Conservation (phyloP, 2,113 vertebrate species). For the Todiramphus chloris region DNA sequence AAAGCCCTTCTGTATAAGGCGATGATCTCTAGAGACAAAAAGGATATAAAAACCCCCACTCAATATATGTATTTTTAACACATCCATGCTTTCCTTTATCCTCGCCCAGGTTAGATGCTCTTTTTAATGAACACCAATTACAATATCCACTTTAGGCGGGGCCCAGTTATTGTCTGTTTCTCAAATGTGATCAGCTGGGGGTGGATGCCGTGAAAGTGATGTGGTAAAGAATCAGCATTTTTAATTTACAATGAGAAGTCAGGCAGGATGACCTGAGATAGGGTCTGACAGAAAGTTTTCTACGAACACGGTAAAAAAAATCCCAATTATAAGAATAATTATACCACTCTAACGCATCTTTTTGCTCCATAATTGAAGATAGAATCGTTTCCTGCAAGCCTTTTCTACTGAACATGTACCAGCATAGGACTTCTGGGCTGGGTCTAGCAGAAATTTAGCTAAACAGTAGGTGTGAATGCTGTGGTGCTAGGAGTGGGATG, state of each 20-base stretch:
- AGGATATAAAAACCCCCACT: background rate
- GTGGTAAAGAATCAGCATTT: background rate
- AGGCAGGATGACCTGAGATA: background rate
- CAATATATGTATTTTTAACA: background rate
- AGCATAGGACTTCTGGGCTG: fast-evolving
- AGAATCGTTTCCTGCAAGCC: background rate
- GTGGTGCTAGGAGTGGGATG: background rate
- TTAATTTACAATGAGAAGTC: background rate
- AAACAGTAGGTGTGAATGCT: background rate
- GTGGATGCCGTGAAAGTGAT: background rate
- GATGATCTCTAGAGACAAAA: background rate
- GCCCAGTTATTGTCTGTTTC: background rate
- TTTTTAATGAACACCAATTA: background rate
- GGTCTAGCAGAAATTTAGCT: background rate
- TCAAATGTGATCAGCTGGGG: background rate
- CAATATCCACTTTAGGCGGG: background rate
- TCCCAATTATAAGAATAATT: background rate
- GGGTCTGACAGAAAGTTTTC: background rate
- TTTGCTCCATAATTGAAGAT: background rate
- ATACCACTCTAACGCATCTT: background rate
- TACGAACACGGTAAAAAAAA: background rate
- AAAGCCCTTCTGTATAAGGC: background rate
- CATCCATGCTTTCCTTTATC: background rate
- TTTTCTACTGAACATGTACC: background rate
- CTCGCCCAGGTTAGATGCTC: background rate